Conservation (phyloP, 2,888 invertebrate species). For the Vannuccia rotundouncinata region DNA sequence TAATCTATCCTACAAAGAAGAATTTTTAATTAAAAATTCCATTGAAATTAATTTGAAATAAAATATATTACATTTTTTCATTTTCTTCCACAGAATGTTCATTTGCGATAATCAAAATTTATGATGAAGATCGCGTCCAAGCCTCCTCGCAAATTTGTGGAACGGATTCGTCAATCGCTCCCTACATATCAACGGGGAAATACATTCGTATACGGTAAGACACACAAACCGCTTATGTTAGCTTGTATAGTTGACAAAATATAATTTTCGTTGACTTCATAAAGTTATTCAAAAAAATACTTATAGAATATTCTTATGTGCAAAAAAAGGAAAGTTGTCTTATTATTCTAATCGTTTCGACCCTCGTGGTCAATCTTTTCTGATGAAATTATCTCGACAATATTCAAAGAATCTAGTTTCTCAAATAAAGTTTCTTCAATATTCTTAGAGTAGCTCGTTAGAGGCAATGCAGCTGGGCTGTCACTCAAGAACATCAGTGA, state of each 20-base stretch:
- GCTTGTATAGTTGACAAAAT: no score
- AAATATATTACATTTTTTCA: neutral
- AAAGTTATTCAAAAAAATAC: no score
- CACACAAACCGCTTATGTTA: neutral
- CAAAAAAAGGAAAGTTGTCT: no score
- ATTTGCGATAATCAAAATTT: neutral
- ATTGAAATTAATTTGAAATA: neutral
- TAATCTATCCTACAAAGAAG: no score
- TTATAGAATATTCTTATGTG: no score
- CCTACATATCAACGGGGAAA: conserved; percentile 3
- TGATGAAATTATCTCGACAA: neutral
- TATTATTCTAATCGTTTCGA: neutral
- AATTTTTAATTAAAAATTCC: no score
- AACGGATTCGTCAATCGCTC: neutral
- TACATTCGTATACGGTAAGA: conserved; percentile 2
- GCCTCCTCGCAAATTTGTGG: neutral
- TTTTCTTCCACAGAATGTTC: neutral
- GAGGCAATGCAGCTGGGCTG: neutral
- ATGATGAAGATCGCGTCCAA: neutral
- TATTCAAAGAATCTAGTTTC: neutral
- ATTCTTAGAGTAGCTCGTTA: neutral
- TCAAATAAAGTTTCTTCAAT: neutral
- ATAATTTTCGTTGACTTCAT: no score
- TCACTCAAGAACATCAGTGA: neutral
- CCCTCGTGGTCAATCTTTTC: neutral